Conservation (phyloP, 2,113 vertebrate species). For the Labeo rohita region DNA sequence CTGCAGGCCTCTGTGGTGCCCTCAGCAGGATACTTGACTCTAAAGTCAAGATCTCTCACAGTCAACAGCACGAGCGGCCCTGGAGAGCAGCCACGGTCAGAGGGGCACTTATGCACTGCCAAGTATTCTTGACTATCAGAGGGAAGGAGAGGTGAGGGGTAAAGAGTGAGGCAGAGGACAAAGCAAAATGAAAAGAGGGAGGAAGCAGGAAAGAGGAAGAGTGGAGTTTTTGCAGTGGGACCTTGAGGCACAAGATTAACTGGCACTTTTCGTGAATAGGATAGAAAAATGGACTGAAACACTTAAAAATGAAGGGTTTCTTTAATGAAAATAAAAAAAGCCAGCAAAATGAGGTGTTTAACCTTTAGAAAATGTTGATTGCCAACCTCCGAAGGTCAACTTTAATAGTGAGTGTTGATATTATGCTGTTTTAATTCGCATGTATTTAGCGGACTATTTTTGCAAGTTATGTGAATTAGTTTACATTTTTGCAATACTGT, state of each 20-base stretch:
- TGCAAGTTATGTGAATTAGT: not conserved
- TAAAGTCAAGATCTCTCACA: conserved; percentile 36
- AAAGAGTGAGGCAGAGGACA: not conserved
- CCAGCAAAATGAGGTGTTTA: not conserved
- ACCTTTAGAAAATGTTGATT: not conserved
- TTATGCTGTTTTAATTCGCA: not conserved
- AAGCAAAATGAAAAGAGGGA: not conserved
- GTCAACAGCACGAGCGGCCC: conserved; percentile 10
- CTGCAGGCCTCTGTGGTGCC: conserved; percentile 1
- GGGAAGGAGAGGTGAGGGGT: conserved; percentile 10
- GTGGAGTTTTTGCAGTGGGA: not conserved
- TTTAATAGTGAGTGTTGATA: not conserved
- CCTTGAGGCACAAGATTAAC: not conserved
- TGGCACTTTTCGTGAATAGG: not conserved
- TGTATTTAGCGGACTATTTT: not conserved
- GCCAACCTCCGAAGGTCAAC: not conserved
- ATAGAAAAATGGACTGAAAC: not conserved
- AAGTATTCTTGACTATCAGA: conserved; percentile 23
- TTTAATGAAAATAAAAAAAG: not conserved
- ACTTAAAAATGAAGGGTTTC: not conserved
- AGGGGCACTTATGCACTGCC: conserved; percentile 19
- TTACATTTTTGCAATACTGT: not conserved
- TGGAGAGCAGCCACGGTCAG: conserved; percentile 32
- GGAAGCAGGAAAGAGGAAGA: not conserved
- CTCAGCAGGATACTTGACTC: conserved; percentile 26